Conservation (phyloP, 2,888 invertebrate genomes). For the Ecliptopera silaceata region DNA sequence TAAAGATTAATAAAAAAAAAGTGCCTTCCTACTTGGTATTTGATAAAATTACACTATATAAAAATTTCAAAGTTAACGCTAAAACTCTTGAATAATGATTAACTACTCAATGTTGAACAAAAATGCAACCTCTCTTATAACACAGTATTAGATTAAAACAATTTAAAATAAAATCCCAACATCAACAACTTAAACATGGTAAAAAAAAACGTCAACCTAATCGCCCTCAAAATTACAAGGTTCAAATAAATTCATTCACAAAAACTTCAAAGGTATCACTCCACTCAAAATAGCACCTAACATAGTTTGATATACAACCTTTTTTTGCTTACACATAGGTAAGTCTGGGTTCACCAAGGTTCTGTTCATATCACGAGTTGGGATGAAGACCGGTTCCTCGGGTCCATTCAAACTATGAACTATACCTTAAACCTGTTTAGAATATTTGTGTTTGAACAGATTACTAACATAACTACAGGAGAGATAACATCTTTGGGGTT, state of each 20-base stretch:
- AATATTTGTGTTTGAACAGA: slow-evolving; percentile 9
- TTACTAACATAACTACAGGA: slow-evolving; percentile 10
- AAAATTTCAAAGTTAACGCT: no score
- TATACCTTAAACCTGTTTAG: slow-evolving; percentile 21
- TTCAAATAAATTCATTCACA: slow-evolving; percentile 24
- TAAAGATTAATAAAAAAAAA: no score
- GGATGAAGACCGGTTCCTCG: slow-evolving; percentile 28
- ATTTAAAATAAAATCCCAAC: no score
- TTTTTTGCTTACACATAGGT: not conserved
- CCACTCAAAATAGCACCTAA: slow-evolving; percentile 7
- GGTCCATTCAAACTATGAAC: slow-evolving; percentile 31
- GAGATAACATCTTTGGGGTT: not conserved
- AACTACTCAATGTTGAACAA: no score
- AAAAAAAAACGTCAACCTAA: not conserved
- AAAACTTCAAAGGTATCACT: slow-evolving; percentile 20
- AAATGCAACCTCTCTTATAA: no score
- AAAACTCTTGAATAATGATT: no score
- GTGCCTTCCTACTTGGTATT: no score
- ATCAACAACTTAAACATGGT: not conserved
- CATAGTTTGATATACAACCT: not conserved
- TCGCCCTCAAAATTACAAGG: slow-evolving; percentile 3
- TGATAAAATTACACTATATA: no score
- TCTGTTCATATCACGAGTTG: slow-evolving; percentile 27
- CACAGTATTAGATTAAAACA: no score
- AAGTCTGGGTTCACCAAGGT: slow-evolving; percentile 20